Evolutionary conservation across 2,888 invertebrate species (phyloP), one percentile per base, ranked within the genome.

Genomic region (Orthosia gothica): DNA sequence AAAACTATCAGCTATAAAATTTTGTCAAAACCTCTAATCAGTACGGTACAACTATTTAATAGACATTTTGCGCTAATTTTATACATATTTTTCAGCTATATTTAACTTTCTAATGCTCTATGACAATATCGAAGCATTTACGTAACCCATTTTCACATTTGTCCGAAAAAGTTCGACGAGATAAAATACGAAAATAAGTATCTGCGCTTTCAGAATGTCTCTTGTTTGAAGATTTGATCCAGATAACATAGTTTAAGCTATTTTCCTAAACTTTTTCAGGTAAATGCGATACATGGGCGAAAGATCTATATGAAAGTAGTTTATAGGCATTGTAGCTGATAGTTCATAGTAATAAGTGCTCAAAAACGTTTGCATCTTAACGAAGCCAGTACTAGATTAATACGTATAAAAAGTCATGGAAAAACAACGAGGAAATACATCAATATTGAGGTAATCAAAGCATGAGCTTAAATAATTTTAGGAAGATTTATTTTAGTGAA

Each of bases 1-100:
- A 70, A 80, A 86, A 79, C 86, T 82, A 84, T 84, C 84, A 86
- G 86, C 82, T 82, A 77, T 63, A 67, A 70, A 52, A 15, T 32
- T 9, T 65, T 57, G 63, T 70, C 62, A 62, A 73, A 70, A 70
- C 23, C 9, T 70, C 67, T 74, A 62, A 68, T 74, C 77, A 81
- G 73, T 79, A 68, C 52, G 15, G 23, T 49, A 57, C 62, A 67
- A 62, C 62, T 47, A 73, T 64, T 54, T 61, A 59, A 76, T 63
- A 80, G 62, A 76, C 59, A 64, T 45, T 50, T 65, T 23, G 70
- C 70, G 50, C 63, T 67, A 70, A 15, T 45, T 7, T 52, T 74
- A 40, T 64, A 47, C 45, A 47, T 13, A 61, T 47, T 65, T 49
- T 74, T 70, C 47, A 75, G 71, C 63, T 79, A 79, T 49, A 20